phyloP scores from a whole-genome alignment of 2,797 vertebrate species.

The Liparis tanakae region DNA sequence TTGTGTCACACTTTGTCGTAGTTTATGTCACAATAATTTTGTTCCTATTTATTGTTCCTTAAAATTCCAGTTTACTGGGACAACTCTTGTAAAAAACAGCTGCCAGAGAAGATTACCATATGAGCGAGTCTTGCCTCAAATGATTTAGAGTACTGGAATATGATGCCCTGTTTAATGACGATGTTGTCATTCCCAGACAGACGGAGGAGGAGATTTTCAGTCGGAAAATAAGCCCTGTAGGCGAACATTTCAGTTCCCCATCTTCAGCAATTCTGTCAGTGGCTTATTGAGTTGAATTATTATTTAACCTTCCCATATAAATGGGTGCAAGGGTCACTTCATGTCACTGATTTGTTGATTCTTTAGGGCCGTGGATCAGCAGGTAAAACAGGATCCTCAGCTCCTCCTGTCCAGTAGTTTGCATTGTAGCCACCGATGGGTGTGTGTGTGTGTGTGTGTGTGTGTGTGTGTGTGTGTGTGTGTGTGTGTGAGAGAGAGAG shows the following conservation, averaged over 20 bases:
- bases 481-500: not conserved
- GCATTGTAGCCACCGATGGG: not conserved
- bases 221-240: conserved; percentile 19
- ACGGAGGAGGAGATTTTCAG: conserved; percentile 11
- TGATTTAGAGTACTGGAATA: conserved; percentile 6
- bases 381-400: not conserved
- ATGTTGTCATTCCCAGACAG: conserved; percentile 10
- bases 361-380: not conserved
- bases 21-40: not conserved
- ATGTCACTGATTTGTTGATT: conserved; percentile 11
- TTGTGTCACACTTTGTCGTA: not conserved
- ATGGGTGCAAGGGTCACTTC: not conserved
- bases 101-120: not conserved
- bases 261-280: not conserved
- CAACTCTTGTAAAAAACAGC: not conserved
- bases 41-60: not conserved
- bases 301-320: conserved; percentile 9
- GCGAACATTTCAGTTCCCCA: conserved; percentile 17
- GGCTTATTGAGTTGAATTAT: conserved; percentile 12
- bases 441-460: not conserved
- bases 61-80: not conserved
- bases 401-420: conserved; percentile 6
- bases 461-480: not conserved
- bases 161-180: conserved; percentile 17
- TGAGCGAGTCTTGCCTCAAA: not conserved